Conservation (phyloP, 2,113 vertebrate genomes). For the Labrus mixtus region DNA sequence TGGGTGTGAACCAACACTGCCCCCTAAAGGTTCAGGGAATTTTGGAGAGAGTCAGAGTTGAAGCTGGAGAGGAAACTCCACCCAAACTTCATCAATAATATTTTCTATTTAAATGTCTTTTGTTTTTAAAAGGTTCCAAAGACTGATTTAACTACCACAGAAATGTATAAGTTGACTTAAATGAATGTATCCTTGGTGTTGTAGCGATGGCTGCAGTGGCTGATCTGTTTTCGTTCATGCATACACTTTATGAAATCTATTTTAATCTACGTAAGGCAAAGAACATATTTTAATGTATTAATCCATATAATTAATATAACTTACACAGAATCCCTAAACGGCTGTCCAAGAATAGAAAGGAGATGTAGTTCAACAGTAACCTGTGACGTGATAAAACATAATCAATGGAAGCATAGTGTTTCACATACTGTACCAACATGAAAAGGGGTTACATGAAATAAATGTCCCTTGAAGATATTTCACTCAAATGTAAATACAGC, state of each 20-base stretch:
- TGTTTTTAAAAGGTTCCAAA: no score
- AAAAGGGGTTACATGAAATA: conserved; percentile 6
- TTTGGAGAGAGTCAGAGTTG: neutral
- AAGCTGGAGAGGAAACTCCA: conserved; percentile 14
- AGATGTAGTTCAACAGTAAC: neutral
- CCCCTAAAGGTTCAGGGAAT: conserved; percentile 73
- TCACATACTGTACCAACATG: neutral
- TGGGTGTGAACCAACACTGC: conserved; percentile 81
- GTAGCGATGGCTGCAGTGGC: no score
- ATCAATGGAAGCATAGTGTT: neutral
- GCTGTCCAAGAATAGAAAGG: no score
- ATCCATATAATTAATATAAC: no score
- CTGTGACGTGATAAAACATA: no score
- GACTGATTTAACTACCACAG: neutral
- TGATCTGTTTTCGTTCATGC: no score
- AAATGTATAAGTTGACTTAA: neutral
- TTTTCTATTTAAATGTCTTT: neutral
- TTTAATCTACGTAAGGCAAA: no score
- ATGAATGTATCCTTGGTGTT: no score
- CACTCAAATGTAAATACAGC: neutral
- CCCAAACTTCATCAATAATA: neutral
- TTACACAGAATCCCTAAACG: no score
- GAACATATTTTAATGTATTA: no score
- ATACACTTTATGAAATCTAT: no score
- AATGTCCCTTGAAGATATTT: neutral